phyloP scores from a whole-genome alignment of 1,140 invertebrate genomes.

The Bombus superbus region DNA sequence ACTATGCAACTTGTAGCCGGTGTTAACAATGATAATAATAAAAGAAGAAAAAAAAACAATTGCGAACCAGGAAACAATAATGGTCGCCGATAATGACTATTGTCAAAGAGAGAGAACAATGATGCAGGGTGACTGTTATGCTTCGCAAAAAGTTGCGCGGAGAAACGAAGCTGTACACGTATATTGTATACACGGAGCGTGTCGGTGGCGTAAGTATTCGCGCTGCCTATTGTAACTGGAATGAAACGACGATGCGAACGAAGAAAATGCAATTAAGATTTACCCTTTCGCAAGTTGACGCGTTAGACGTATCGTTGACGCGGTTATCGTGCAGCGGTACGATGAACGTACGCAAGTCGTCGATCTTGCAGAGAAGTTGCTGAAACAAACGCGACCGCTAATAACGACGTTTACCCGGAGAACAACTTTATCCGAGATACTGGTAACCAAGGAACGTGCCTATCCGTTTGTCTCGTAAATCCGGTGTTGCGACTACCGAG shows the following conservation, averaged over 20 bases:
- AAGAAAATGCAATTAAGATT: slow-evolving; percentile 9
- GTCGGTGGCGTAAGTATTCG: not conserved
- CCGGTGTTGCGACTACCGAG: slow-evolving; percentile 14
- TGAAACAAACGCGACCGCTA: not conserved
- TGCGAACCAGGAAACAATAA: slow-evolving; percentile 64
- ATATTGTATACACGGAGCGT: not conserved
- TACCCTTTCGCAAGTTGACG: not conserved
- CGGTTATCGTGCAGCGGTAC: not conserved
- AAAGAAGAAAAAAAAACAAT: slow-evolving; percentile 2
- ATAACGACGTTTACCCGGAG: not conserved
- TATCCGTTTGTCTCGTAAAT: slow-evolving; percentile 42
- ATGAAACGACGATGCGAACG: not conserved
- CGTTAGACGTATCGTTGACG: not conserved
- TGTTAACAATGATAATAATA: slow-evolving; percentile 49
- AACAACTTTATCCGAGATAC: slow-evolving; percentile 32
- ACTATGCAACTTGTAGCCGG: slow-evolving; percentile 14
- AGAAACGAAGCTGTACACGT: slow-evolving; percentile 24
- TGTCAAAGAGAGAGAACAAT: slow-evolving; percentile 52
- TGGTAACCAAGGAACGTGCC: not conserved
- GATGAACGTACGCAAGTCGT: not conserved
- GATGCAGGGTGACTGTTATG: slow-evolving; percentile 8
- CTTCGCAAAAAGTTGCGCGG: not conserved
- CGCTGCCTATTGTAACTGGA: not conserved
- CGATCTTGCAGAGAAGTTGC: not conserved
- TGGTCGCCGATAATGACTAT: slow-evolving; percentile 42